Evolutionary conservation across 2,113 vertebrate genomes (phyloP), one percentile per base, ranked within the genome.

Genomic region (Carassius carassius): DNA sequence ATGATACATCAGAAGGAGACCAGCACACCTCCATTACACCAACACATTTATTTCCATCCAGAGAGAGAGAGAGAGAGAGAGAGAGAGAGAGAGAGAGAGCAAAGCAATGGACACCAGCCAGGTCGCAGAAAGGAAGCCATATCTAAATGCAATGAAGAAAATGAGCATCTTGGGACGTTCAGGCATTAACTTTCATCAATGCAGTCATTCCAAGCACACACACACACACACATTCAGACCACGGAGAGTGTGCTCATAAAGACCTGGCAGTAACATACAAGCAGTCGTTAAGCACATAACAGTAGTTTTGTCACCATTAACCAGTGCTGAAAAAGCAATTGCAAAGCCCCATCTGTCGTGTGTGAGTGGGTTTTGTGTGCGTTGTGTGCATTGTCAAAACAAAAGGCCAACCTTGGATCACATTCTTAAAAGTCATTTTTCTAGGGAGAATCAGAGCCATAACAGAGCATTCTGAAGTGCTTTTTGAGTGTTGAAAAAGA

Each of bases 31-130:
- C 92, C 92, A 94, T 94, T 94, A 93, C 91, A 86, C 91, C 90
- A 90, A 89, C 92, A 92, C 92, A 95, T 94, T 95, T 95, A 92
- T 95, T 94, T 95, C 94, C 92, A 95, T 95, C 92, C 93, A 89
- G 92, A 92, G 87, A 89, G 91, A 92, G 91, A 90, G 88, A 85
- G 88, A 29, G 35, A 44, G 41, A 41, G 8, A 41, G 41, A 41
- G 41, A 41, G 41, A 41, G 7, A 41, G 41, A 8, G 8, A 44
- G 41, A 41, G 6, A 79, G 89, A 56, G 3, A 54, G 29, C 25
- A 44, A 17, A 21, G 82, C 82, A 91, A 88, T 87, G 88, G 81
- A 86, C 89, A 51, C 37, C 81, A 67, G 62, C 83, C 72, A 92
- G 92, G 91, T 91, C 93, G 93, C 94, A 17, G 92, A 82, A 88